Percentiles rank a stretch among this genome's conserved stretches.
These are phyloP conservation scores for Chaetogeoica ovagalla DNA, from an alignment of 2,888 invertebrate genomes.

Conservation along the genomic window DNA sequence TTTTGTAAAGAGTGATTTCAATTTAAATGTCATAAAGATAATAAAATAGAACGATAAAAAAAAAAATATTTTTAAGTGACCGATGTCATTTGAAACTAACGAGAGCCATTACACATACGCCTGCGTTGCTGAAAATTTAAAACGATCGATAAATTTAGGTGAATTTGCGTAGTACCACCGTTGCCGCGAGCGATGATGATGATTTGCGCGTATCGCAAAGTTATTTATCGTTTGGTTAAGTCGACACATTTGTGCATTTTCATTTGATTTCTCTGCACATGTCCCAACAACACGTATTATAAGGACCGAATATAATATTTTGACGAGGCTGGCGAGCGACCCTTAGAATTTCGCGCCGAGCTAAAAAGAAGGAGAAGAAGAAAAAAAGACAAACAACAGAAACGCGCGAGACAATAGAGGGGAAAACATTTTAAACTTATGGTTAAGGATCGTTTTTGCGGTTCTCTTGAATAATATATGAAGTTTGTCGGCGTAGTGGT, in stretches of 20 bases:
- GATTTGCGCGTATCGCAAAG: constrained; percentile 14
- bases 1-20: neutral
- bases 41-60: neutral
- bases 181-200: neutral
- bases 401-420: constrained; percentile 31
- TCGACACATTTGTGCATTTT: constrained; percentile 16
- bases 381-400: constrained; percentile 14
- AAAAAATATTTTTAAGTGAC: neutral
- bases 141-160: neutral
- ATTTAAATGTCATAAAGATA: neutral
- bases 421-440: constrained; percentile 8
- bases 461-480: constrained; percentile 48
- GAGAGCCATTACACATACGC: too few species aligned
- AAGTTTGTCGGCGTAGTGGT: constrained; percentile 21
- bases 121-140: neutral
- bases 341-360: neutral
- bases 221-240: too few species aligned
- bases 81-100: neutral
- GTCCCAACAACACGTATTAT: neutral
- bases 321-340: neutral
- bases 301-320: constrained; percentile 4
- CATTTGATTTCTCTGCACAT: neutral
- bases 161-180: neutral
- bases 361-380: neutral
- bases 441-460: constrained; percentile 28